phyloP scores from a whole-genome alignment of 2,888 invertebrate genomes.

The Frankliniella intonsa region DNA sequence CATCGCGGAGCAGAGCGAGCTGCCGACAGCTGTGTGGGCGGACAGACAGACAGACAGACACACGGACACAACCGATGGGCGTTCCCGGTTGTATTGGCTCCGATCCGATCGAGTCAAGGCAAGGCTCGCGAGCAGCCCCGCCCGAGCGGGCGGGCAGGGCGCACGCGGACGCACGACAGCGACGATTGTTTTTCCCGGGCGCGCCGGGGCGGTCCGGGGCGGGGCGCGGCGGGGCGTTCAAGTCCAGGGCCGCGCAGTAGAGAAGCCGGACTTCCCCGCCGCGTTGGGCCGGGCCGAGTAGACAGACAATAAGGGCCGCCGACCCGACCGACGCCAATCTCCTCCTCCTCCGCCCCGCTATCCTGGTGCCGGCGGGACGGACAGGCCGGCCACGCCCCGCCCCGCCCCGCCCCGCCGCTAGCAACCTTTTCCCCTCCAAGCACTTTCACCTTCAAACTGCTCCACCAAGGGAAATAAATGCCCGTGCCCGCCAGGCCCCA shows the following conservation, averaged over 20 bases:
- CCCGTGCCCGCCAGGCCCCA: not conserved
- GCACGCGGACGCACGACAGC: too few species aligned
- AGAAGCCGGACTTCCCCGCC: not conserved
- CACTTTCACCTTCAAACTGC: conserved; percentile 21
- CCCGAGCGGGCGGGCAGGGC: not conserved
- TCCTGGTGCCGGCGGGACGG: too few species aligned
- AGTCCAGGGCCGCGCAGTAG: too few species aligned
- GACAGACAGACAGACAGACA: not conserved
- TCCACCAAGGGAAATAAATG: not conserved
- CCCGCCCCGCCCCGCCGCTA: not conserved
- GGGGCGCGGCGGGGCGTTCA: too few species aligned
- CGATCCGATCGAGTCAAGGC: not conserved
- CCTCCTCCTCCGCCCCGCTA: too few species aligned
- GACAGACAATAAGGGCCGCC: too few species aligned
- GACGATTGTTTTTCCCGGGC: too few species aligned
- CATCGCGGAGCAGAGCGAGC: not conserved
- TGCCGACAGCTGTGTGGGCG: not conserved
- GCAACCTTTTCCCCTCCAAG: not conserved
- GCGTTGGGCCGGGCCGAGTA: not conserved
- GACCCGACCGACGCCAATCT: too few species aligned
- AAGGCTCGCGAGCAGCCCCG: not conserved
- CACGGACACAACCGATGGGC: not conserved
- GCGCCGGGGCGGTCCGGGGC: too few species aligned
- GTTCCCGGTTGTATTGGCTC: not conserved
- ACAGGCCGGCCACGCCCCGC: too few species aligned